Evolutionary conservation across 2,888 invertebrate genomes (phyloP).

Genomic region (Pseudococcus viburni): DNA sequence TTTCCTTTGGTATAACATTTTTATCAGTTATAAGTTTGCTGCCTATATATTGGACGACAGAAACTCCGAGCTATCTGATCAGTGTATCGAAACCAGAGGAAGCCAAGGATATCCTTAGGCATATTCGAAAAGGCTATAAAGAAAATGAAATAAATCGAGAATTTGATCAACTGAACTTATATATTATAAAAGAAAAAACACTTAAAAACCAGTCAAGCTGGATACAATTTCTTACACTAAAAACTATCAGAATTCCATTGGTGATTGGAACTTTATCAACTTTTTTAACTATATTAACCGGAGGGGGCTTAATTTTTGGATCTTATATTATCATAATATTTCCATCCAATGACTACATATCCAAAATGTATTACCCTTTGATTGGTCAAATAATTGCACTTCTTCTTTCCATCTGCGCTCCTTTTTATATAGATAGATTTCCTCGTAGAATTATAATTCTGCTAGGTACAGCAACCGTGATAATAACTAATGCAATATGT

Average conservation of each 20-base stretch:
- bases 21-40: neutral
- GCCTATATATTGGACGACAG: neutral
- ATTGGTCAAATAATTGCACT: neutral
- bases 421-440: constrained; percentile 22
- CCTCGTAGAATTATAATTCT: constrained; percentile 5
- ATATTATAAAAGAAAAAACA: neutral
- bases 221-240: neutral
- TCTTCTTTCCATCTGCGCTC: neutral
- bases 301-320: neutral
- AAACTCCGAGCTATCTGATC: neutral
- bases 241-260: neutral
- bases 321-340: constrained; percentile 1
- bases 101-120: neutral
- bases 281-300: neutral
- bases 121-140: neutral
- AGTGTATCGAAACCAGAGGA: neutral
- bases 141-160: constrained; percentile 11
- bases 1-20: neutral
- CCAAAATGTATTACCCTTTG: constrained; percentile 15
- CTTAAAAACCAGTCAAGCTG: neutral
- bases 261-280: neutral
- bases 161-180: neutral
- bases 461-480: neutral
- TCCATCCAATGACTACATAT: neutral
- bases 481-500: neutral